Base-by-base conservation (phyloP, 2,113 vertebrate genomes). In the Vimba vimba region DNA sequence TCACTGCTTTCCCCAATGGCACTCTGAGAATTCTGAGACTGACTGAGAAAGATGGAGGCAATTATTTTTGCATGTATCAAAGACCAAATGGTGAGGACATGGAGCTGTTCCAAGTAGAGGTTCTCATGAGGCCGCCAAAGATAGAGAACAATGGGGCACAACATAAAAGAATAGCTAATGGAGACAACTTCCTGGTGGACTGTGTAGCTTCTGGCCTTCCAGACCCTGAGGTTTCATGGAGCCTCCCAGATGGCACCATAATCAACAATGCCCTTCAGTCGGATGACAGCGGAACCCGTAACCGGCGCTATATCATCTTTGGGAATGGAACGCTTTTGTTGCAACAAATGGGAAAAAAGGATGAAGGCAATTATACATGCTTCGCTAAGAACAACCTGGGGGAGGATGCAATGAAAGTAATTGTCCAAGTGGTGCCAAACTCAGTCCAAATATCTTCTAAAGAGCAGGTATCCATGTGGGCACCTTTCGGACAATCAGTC, bases 361-460 rank as follows among this genome's bases (percentile, higher is more conserved):
- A 96, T 27, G 95, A 95, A 86, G 95, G 95, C 0, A 94, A 96
- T 88, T 95, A 95, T 83, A 95, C 94, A 30, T 96, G 95, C 68
- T 93, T 93, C 36, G 94, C 94, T 23, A 94, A 93, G 80, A 96
- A 96, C 74, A 93, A 93, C 86, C 90, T 95, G 8, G 95, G 95
- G 39, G 94, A 92, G 85, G 95, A 95, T 13, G 94, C 95, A 88
- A 94, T 91, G 90, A 95, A 93, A 89, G 91, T 95, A 17, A 95
- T 86, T 4, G 90, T 96, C 47, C 93, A 87, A 87, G 91, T 95
- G 52, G 91, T 89, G 55, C 91, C 92, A 11, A 92, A 93, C 43
- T 90, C 89, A 86, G 94, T 93, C 10, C 90, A 83, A 73, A 94
- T 94, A 84, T 80, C 43, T 75, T 91, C 79, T 1, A 93, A 93